Evolutionary conservation across 2,888 invertebrate species (phyloP).

Genomic region (Leucoma salicis): DNA sequence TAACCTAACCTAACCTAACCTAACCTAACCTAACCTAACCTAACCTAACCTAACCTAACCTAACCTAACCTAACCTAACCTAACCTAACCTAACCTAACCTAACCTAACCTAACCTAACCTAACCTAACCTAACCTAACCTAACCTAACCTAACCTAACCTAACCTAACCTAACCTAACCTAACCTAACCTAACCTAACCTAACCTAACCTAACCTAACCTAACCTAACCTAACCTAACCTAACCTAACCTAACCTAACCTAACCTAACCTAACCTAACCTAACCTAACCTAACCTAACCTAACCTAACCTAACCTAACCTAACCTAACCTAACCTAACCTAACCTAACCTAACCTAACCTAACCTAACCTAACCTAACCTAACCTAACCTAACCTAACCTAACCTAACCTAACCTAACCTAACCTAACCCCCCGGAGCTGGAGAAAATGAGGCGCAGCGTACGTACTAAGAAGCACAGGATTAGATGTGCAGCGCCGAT

Average conservation of each 20-base stretch:
- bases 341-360: slow-evolving; percentile 1
- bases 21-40: slow-evolving; percentile 9
- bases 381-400: slow-evolving; percentile 5
- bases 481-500: no score
- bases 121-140: slow-evolving; percentile 1
- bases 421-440: no score
- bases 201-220: slow-evolving; percentile 11
- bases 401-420: slow-evolving; percentile 5
- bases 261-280: slow-evolving; percentile 9
- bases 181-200: slow-evolving; percentile 6
- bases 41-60: slow-evolving; percentile 5
- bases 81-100: slow-evolving; percentile 4
- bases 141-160: not conserved
- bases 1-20: slow-evolving; percentile 8
- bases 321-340: slow-evolving; percentile 1
- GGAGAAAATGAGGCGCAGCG: no score
- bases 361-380: slow-evolving; percentile 1
- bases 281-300: slow-evolving; percentile 4
- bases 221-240: slow-evolving; percentile 12
- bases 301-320: slow-evolving; percentile 5
- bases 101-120: slow-evolving; percentile 39
- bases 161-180: slow-evolving; percentile 1
- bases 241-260: slow-evolving; percentile 9
- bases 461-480: no score
- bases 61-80: slow-evolving; percentile 5